phyloP scores from a whole-genome alignment of 2,888 invertebrate species.

The Sarcophaga variegata region DNA sequence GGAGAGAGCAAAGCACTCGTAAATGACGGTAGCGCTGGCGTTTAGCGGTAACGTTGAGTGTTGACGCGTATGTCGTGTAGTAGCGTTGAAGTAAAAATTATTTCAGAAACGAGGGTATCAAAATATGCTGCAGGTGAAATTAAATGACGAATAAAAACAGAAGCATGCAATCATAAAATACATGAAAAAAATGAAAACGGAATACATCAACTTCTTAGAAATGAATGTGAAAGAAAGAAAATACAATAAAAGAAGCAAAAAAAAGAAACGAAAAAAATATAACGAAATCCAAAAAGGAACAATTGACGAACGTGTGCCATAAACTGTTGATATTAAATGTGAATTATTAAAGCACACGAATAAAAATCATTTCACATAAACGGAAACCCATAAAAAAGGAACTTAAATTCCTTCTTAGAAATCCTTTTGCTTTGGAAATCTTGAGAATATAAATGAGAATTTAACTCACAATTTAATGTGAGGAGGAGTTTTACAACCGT shows the following conservation, averaged over 20 bases:
- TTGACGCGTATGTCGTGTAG: conserved; percentile 23
- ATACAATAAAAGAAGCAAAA: not conserved
- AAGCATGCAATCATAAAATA: conserved; percentile 11
- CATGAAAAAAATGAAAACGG: not conserved
- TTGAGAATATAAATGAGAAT: conserved; percentile 9
- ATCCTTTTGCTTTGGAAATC: not conserved
- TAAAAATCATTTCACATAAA: conserved; percentile 19
- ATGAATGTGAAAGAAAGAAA: not conserved
- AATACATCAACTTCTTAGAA: not conserved
- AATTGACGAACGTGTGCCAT: conserved; percentile 54
- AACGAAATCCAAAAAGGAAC: not conserved
- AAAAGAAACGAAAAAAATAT: not conserved
- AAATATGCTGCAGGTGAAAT: conserved; percentile 57
- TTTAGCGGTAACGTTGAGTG: conserved; percentile 9
- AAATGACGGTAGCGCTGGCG: conserved; percentile 8
- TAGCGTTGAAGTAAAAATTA: conserved; percentile 25
- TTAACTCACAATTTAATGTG: not conserved
- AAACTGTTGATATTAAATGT: conserved; percentile 41
- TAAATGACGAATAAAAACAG: conserved; percentile 18
- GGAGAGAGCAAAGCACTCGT: not conserved
- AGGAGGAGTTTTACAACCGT: not conserved
- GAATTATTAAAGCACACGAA: conserved; percentile 30
- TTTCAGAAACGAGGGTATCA: conserved; percentile 50
- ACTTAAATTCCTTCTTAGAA: not conserved
- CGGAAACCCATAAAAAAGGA: conserved; percentile 3